A percentile compares a stretch with the other conserved stretches of the same genome.
These are phyloP conservation scores for Lasioglossum oenotherae DNA, from an alignment of 2,888 invertebrate genomes.

Conservation along the genomic window DNA sequence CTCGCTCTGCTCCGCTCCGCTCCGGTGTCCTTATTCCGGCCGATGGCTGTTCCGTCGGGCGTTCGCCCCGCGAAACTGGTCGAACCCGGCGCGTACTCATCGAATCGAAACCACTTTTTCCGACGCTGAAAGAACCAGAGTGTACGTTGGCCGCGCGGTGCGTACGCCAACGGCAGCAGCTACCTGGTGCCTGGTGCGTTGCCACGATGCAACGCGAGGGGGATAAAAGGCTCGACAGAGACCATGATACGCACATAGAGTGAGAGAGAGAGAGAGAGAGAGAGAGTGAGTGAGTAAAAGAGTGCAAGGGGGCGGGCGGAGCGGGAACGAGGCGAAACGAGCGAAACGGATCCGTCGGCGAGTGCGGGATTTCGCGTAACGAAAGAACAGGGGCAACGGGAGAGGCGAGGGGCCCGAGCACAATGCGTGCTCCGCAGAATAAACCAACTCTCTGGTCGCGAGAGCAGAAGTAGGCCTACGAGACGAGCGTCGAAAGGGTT, in stretches of 20 bases:
- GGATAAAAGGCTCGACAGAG: constrained; percentile 11
- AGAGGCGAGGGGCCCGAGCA: constrained; percentile 79
- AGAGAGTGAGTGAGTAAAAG: background rate
- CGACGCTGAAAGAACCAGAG: constrained; percentile 47
- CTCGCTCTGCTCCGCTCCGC: background rate
- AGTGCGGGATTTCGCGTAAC: constrained; percentile 45
- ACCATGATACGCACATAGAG: background rate
- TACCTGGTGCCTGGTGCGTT: constrained; percentile 50
- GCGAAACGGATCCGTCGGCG: constrained; percentile 28
- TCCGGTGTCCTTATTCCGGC: constrained; percentile 19
- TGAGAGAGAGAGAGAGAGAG: background rate
- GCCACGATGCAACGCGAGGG: constrained; percentile 34
- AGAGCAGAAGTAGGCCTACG: constrained; percentile 69
- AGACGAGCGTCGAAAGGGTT: constrained; percentile 55
- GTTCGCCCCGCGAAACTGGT: constrained; percentile 48
- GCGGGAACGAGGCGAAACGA: constrained; percentile 34
- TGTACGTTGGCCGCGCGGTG: constrained; percentile 41
- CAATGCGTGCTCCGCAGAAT: constrained; percentile 80
- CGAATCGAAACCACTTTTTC: constrained; percentile 61
- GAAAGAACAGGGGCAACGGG: constrained; percentile 53
- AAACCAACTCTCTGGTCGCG: constrained; percentile 73
- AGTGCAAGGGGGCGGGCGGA: constrained; percentile 6
- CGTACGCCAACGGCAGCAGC: constrained; percentile 34
- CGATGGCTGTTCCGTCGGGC: constrained; percentile 23
- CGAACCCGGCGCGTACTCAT: constrained; percentile 50